Percentiles rank a stretch among this genome's conserved stretches.
Evolutionary conservation across 2,113 vertebrate genomes (phyloP).

Genomic region (Thermophis baileyi): DNA sequence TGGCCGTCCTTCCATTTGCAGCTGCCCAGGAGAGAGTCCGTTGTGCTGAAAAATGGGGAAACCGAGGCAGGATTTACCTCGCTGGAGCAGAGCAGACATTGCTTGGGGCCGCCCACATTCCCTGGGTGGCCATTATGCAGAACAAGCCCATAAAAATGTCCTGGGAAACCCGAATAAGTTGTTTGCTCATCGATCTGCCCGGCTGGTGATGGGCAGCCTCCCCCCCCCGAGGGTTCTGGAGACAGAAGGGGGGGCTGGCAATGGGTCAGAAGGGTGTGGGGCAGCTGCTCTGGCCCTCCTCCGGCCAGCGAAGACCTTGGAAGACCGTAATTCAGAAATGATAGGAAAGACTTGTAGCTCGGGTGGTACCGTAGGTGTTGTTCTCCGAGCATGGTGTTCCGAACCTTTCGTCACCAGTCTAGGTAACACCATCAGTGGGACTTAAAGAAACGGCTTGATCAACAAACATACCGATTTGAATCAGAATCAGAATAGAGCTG

Average conservation of each 20-base stretch:
- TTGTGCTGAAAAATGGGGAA: not conserved
- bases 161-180: not conserved
- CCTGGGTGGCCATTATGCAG: not conserved
- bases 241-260: not conserved
- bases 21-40: not conserved
- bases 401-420: no score
- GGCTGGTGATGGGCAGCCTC: not conserved
- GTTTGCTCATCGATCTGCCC: not conserved
- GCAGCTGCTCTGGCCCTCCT: no score
- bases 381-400: no score
- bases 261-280: not conserved
- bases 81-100: not conserved
- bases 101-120: not conserved
- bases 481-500: no score
- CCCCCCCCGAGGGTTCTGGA: not conserved
- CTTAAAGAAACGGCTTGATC: no score
- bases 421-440: no score
- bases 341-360: no score
- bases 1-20: not conserved
- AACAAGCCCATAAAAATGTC: not conserved
- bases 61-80: not conserved
- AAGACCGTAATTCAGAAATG: no score
- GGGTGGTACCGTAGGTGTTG: no score
- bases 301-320: not conserved
- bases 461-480: no score